These are phyloP conservation scores for Drosophila macrospina DNA, from an alignment of 2,888 invertebrate species.

Conservation along the genomic window DNA sequence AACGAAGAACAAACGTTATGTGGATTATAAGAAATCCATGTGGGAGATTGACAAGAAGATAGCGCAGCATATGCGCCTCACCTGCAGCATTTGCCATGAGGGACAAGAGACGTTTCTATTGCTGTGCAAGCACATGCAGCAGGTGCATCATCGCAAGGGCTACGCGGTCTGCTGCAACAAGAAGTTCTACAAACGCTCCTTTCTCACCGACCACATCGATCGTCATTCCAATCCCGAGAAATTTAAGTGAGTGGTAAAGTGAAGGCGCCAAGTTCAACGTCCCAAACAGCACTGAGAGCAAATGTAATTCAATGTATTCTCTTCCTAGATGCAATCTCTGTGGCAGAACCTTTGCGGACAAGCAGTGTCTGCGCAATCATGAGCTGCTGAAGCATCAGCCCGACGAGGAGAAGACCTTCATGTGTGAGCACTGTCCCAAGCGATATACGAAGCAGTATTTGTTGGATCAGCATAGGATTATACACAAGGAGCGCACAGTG, in stretches of 20 bases:
- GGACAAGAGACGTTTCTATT: constrained; percentile 73
- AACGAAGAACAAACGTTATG: constrained; percentile 47
- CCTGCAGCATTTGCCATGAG: constrained; percentile 80
- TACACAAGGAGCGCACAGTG: constrained; percentile 74
- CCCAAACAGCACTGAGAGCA: accelerated
- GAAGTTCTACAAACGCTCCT: constrained; percentile 82
- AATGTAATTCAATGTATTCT: not conserved
- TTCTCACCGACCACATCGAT: constrained; percentile 84
- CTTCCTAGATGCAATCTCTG: constrained; percentile 73
- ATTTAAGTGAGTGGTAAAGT: constrained; percentile 81
- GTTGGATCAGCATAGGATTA: constrained; percentile 82
- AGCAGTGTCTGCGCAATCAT: constrained; percentile 83
- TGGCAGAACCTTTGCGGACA: constrained; percentile 78
- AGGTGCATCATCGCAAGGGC: constrained; percentile 75
- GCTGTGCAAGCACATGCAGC: constrained; percentile 78
- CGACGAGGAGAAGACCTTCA: constrained; percentile 81
- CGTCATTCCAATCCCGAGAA: constrained; percentile 84
- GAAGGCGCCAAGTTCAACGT: not conserved
- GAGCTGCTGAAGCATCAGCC: constrained; percentile 83
- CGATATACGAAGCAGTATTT: constrained; percentile 83
- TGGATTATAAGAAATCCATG: constrained; percentile 59
- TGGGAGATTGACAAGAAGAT: constrained; percentile 82
- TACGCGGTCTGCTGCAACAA: constrained; percentile 84
- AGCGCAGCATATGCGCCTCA: constrained; percentile 81
- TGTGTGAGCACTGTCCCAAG: constrained; percentile 83